These are phyloP conservation scores for Drosophila diplacantha DNA, from an alignment of 2,888 invertebrate genomes.

Conservation along the genomic window DNA sequence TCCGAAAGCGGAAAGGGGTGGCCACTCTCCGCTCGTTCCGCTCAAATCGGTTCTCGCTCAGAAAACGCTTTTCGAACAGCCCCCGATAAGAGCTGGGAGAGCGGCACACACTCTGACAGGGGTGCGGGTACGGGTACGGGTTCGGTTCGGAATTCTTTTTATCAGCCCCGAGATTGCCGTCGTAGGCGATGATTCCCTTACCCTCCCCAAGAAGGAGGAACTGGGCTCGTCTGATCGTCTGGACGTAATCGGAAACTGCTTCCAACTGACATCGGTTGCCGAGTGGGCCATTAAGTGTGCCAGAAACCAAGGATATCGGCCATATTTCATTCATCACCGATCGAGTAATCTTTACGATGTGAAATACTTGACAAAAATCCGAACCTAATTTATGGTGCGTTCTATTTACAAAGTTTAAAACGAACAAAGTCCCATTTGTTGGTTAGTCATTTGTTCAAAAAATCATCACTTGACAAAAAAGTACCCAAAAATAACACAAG, in stretches of 20 bases:
- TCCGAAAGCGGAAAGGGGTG: constrained; percentile 43
- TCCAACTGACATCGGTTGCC: not conserved
- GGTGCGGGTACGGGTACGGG: not conserved
- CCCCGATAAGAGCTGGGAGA: constrained; percentile 46
- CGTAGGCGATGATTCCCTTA: not conserved
- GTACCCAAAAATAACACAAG: constrained; percentile 6
- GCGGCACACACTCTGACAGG: constrained; percentile 1
- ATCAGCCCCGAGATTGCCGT: constrained; percentile 36
- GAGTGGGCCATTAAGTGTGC: constrained; percentile 5
- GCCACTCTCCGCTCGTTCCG: constrained; percentile 18
- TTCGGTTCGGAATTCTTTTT: constrained; percentile 25
- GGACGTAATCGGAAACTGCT: not conserved
- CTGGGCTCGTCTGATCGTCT: constrained; percentile 2
- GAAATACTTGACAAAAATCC: constrained; percentile 10
- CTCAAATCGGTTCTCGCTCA: constrained; percentile 17
- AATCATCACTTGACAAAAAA: constrained; percentile 1
- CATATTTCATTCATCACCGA: constrained; percentile 9
- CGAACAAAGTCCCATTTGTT: constrained; percentile 3
- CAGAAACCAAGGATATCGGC: constrained; percentile 5
- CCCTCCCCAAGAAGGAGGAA: not conserved
- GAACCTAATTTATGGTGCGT: not conserved
- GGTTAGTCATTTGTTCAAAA: constrained; percentile 2
- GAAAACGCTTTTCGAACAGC: constrained; percentile 29
- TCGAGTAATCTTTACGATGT: constrained; percentile 8
- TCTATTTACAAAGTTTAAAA: constrained; percentile 11